A percentile compares a stretch with the other conserved stretches of the same genome.
phyloP scores from a whole-genome alignment of 2,797 vertebrate species.

The Champsocephalus gunnari region DNA sequence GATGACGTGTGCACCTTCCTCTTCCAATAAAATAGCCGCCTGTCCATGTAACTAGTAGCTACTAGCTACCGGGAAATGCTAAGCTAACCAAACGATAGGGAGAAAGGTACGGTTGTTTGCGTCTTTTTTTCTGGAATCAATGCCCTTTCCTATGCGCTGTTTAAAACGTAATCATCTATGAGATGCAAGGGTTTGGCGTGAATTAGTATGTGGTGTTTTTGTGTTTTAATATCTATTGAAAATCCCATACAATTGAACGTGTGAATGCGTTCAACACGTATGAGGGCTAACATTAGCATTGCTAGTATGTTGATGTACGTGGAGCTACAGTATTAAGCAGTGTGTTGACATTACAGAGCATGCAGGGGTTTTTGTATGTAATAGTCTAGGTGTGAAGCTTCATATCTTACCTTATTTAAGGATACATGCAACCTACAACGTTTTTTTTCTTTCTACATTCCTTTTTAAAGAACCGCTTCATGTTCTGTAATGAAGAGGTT shows the following conservation, averaged over 20 bases:
- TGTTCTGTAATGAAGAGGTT: too few relatives aligned
- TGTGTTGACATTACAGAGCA: not conserved
- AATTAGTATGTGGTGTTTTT: not conserved
- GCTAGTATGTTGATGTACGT: conserved; percentile 14
- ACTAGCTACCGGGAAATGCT: conserved; percentile 34
- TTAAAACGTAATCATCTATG: rapidly evolving
- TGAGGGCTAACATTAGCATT: conserved; percentile 48
- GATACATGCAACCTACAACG: not conserved
- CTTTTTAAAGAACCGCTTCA: too few relatives aligned
- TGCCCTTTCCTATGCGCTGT: not conserved
- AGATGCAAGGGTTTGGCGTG: rapidly evolving
- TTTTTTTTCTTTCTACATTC: not conserved
- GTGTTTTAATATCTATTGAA: not conserved
- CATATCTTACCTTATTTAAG: not conserved
- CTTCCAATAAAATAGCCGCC: conserved; percentile 45
- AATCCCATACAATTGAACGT: conserved; percentile 22
- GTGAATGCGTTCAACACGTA: conserved; percentile 20
- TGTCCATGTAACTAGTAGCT: not conserved
- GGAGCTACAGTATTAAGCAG: not conserved
- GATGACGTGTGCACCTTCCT: conserved; percentile 14
- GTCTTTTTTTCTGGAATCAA: not conserved
- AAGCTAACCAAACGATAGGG: conserved; percentile 49
- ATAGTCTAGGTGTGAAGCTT: not conserved
- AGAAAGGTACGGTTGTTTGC: conserved; percentile 47
- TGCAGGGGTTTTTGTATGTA: not conserved